Evolutionary conservation across 1,140 invertebrate genomes (phyloP).

Genomic region (Diorhabda elongata): DNA sequence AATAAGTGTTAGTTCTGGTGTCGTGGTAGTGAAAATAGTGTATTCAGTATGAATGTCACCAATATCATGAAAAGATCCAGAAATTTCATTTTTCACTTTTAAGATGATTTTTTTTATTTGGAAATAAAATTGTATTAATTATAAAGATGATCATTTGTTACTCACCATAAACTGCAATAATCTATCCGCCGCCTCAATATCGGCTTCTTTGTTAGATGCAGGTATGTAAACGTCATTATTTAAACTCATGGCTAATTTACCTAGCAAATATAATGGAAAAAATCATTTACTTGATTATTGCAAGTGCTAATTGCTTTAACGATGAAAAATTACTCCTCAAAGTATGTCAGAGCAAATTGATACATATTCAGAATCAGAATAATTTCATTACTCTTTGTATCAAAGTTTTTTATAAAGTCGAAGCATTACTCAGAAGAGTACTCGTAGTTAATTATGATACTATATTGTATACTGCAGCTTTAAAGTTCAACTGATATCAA

Average conservation of each 20-base stretch:
- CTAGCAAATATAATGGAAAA: constrained; percentile 1
- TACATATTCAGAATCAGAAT: background rate
- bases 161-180: constrained; percentile 15
- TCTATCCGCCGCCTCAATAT: constrained; percentile 19
- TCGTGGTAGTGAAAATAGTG: too few relatives aligned
- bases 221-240: constrained; percentile 14
- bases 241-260: constrained; percentile 13
- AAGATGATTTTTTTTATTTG: background rate
- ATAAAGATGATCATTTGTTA: background rate
- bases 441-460: background rate
- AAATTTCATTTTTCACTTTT: background rate
- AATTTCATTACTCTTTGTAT: background rate
- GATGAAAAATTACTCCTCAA: too few relatives aligned
- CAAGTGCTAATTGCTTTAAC: too few relatives aligned
- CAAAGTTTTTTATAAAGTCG: background rate
- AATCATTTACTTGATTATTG: too few relatives aligned
- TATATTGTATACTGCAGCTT: background rate
- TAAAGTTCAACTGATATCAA: background rate
- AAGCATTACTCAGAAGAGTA: background rate
- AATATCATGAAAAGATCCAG: background rate
- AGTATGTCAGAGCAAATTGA: too few relatives aligned
- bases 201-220: constrained; percentile 8
- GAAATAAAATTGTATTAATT: too few relatives aligned
- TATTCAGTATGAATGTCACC: background rate
- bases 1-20: too few relatives aligned